Percentiles rank a stretch among this genome's conserved stretches.
Conservation (phyloP, 1,140 invertebrate species). For the Eumeta japonica region DNA sequence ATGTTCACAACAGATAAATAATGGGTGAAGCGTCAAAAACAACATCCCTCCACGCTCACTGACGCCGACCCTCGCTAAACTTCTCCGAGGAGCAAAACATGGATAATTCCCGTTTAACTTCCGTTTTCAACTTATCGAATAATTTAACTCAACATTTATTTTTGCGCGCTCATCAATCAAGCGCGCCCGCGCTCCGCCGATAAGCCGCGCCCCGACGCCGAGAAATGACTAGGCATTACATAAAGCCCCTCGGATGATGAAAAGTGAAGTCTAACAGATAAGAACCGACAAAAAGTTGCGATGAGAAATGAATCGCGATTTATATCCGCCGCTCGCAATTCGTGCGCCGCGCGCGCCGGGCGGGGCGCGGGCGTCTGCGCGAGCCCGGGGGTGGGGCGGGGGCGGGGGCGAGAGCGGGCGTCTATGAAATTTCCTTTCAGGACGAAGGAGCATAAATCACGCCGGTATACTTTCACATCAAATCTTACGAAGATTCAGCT, state of each 20-base stretch:
- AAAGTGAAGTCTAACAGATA: conserved; percentile 62
- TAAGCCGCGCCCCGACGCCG: conserved; percentile 54
- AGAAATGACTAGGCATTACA: conserved; percentile 62
- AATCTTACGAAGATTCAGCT: conserved; percentile 22
- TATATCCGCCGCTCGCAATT: conserved; percentile 44
- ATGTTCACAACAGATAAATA: no score
- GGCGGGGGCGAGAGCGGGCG: conserved; percentile 10
- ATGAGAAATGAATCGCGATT: conserved; percentile 61
- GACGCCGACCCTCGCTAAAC: no score
- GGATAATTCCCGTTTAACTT: conserved; percentile 61
- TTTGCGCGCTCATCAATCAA: conserved; percentile 61
- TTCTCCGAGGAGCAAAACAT: conserved; percentile 53
- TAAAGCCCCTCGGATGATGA: conserved; percentile 61
- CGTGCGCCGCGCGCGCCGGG: conserved; percentile 14
- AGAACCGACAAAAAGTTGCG: conserved; percentile 61
- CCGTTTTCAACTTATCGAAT: conserved; percentile 61
- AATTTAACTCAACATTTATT: conserved; percentile 62
- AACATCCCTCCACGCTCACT: no score
- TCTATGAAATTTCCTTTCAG: conserved; percentile 17
- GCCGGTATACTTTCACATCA: conserved; percentile 23
- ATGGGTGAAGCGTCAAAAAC: no score
- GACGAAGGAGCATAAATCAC: conserved; percentile 20
- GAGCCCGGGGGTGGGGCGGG: no score
- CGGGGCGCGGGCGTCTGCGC: no score
- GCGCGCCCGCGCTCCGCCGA: conserved; percentile 47